Evolutionary conservation across 1,140 invertebrate genomes (phyloP), one percentile per base, ranked within the genome.

Genomic region (Drosophila triauraria): DNA sequence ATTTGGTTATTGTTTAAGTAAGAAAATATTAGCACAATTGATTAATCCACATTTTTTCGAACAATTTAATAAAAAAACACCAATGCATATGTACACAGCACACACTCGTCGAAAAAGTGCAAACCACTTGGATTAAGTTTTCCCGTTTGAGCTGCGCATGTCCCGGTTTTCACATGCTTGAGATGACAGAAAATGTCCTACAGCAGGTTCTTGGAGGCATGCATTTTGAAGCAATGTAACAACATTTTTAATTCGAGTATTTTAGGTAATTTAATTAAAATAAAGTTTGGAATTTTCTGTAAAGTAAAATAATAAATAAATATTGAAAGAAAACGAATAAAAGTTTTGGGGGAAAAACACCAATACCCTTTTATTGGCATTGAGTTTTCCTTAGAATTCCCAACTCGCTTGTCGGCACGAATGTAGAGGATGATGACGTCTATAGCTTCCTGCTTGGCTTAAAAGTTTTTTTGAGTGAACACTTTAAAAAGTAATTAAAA

Each of bases 71-170:
- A 69, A 53, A 54, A 23, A 47, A 12, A 56, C 67, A 70, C 67
- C 27, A 70, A 70, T 68, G 62, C 67, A 67, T 67, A 69, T 69
- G 67, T 70, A 70, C 67, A 70, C 48, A 70, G 67, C 35, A 56
- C 67, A 68, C 62, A 70, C 63, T 70, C 42, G 62, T 70, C 67
- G 67, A 70, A 70, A 70, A 68, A 54, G n/a, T 68, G 40, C 67
- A 68, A 70, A 46, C 48, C 67, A 70, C 63, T 70, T 17, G 40
- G 48, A 46, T 54, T 46, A 23, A 54, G 32, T 54, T 65, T 68
- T 70, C 48, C n/a, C 7, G 9, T 15, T 35, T 23, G 53, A 4
- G 40, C 12, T 43, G 67, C 67, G 67, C 67, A 68, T 70, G 67
- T 30, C 47, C 17, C 25, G 12, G 44, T 47, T 23, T 46, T 17